These are phyloP conservation scores for Microtus montanus DNA, from an alignment of 2,113 vertebrate species.

Conservation along the genomic window DNA sequence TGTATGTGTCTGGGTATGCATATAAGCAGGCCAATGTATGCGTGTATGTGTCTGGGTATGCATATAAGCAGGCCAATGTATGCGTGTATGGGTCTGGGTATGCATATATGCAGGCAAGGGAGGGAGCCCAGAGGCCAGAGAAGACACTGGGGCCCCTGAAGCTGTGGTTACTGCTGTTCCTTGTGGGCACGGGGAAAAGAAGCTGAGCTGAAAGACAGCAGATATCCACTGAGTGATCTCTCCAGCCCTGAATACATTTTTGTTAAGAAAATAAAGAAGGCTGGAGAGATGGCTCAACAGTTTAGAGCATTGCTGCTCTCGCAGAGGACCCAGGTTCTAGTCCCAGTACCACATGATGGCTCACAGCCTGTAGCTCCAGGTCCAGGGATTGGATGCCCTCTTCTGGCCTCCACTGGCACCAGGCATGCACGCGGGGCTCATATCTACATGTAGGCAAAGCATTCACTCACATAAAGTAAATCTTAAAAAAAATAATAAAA, in stretches of 20 bases:
- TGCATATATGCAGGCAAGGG: too few species aligned
- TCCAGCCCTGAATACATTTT: background rate
- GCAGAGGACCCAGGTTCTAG: background rate
- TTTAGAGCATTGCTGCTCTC: background rate
- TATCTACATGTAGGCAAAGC: background rate
- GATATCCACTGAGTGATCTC: too few species aligned
- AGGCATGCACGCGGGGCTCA: background rate
- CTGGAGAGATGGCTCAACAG: background rate
- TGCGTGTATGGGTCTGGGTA: too few species aligned
- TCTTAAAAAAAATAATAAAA: background rate
- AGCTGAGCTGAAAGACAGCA: background rate
- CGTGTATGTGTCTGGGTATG: too few species aligned
- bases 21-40: too few species aligned
- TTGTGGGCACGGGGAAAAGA: too few species aligned
- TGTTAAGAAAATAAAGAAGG: background rate
- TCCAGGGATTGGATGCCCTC: background rate
- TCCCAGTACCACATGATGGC: background rate
- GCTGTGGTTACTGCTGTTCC: background rate
- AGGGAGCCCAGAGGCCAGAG: background rate
- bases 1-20: background rate
- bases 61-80: too few species aligned
- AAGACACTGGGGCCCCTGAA: background rate
- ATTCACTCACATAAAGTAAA: background rate
- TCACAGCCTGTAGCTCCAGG: background rate
- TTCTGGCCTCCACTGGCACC: background rate